Evolutionary conservation across 2,888 invertebrate genomes (phyloP).

Genomic region (Creontiades dilutus): DNA sequence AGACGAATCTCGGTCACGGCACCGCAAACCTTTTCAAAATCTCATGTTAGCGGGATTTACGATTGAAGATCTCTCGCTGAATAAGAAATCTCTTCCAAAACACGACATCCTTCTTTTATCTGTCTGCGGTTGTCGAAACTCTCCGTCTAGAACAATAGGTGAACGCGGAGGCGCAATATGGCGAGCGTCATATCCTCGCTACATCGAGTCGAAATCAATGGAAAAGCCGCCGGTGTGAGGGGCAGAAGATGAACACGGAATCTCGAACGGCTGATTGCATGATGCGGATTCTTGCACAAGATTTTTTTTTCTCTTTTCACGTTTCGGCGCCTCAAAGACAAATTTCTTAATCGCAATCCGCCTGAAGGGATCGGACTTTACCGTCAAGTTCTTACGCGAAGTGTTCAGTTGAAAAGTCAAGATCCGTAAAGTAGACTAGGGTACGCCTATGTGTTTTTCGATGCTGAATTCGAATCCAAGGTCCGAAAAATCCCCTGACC

Average conservation of each 20-base stretch:
- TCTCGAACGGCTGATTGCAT: not conserved
- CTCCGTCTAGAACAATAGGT: not conserved
- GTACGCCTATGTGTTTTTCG: too few species aligned
- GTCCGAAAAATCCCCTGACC: too few species aligned
- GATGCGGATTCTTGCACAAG: not conserved
- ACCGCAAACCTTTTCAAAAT: not conserved
- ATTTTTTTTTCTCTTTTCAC: not conserved
- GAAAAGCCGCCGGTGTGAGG: not conserved
- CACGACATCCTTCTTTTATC: too few species aligned
- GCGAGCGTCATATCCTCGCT: not conserved
- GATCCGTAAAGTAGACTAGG: too few species aligned
- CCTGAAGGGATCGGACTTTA: not conserved
- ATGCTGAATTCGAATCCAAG: too few species aligned
- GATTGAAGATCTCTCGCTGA: not conserved
- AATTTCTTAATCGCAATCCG: not conserved
- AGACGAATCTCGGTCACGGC: too few species aligned
- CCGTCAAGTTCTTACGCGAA: too few species aligned
- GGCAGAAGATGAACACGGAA: constrained; percentile 16
- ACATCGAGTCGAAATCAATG: constrained; percentile 1
- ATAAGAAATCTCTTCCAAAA: not conserved
- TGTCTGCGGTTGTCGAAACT: not conserved
- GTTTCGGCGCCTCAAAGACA: constrained; percentile 9
- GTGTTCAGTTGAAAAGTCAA: too few species aligned
- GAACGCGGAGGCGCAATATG: not conserved
- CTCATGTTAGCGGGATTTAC: not conserved